A percentile compares a stretch with the other conserved stretches of the same genome.
These are phyloP conservation scores for Venturia canescens DNA, from an alignment of 1,140 invertebrate genomes.

Conservation along the genomic window DNA sequence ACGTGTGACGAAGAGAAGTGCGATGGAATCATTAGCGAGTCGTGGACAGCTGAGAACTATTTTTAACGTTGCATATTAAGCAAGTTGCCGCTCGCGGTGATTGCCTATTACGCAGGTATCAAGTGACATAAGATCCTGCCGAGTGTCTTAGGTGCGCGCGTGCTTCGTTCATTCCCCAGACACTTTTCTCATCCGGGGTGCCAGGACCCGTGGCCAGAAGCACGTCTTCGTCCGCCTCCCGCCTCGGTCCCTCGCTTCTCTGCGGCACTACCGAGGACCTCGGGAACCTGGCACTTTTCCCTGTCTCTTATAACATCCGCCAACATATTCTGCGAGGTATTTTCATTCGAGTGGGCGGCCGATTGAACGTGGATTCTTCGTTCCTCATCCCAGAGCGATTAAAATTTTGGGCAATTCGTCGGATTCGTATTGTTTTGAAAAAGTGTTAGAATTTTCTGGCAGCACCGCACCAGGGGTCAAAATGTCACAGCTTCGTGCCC, in stretches of 20 bases:
- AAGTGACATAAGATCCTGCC: conserved; percentile 32
- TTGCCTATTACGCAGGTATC: conserved; percentile 17
- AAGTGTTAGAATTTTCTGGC: no score
- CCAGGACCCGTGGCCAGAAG: conserved; percentile 7
- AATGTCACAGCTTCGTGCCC: no score
- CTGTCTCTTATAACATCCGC: neutral
- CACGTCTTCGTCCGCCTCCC: conserved; percentile 45
- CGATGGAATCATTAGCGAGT: conserved; percentile 10
- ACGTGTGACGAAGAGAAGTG: neutral
- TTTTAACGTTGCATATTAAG: neutral
- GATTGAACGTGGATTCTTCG: no score
- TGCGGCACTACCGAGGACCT: no score
- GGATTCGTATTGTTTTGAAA: no score
- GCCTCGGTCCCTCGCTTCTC: neutral
- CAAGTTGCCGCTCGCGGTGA: conserved; percentile 13
- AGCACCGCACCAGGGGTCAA: no score
- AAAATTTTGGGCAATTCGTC: no score
- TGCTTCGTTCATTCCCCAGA: conserved; percentile 21
- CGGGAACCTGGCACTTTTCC: neutral
- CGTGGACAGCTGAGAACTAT: neutral
- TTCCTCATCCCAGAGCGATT: no score
- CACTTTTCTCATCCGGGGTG: conserved; percentile 36
- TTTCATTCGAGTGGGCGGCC: no score
- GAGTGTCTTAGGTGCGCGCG: neutral
- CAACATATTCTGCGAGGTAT: neutral